Evolutionary conservation across 2,113 vertebrate species (phyloP).

Genomic region (Talpa occidentalis): DNA sequence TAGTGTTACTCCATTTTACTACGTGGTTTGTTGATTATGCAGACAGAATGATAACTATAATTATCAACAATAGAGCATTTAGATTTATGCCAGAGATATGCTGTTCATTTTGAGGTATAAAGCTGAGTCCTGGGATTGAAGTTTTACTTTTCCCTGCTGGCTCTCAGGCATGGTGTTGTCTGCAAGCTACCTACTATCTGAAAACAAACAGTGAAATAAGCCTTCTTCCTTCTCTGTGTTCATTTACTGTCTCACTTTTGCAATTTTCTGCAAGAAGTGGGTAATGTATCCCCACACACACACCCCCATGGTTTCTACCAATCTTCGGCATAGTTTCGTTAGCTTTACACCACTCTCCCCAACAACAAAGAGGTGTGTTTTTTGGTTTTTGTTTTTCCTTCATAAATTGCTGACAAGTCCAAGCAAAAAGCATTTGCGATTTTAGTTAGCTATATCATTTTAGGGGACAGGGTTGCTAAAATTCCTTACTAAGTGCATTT

Average conservation of each 20-base stretch:
- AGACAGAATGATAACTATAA: neutral
- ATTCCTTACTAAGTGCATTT: neutral
- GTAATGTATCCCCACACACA: slow-evolving; percentile 9
- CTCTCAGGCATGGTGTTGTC: neutral
- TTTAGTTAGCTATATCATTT: slow-evolving; percentile 63
- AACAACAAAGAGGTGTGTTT: slow-evolving; percentile 49
- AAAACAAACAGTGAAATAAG: neutral
- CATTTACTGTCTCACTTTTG: slow-evolving; percentile 55
- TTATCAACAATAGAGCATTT: neutral
- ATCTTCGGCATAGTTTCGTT: neutral
- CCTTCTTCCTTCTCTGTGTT: neutral
- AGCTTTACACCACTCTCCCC: slow-evolving; percentile 39
- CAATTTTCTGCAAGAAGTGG: slow-evolving; percentile 65
- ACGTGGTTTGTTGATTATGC: neutral
- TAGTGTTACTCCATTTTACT: neutral
- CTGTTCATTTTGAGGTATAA: neutral
- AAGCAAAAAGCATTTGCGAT: slow-evolving; percentile 54
- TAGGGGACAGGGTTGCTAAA: neutral
- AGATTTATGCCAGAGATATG: neutral
- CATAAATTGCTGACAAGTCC: neutral
- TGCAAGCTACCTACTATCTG: neutral
- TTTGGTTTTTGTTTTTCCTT: neutral
- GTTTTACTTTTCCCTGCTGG: neutral
- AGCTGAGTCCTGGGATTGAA: neutral
- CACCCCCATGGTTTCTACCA: slow-evolving; percentile 48